Percentiles rank a stretch among this genome's conserved stretches.
phyloP scores from a whole-genome alignment of 2,113 vertebrate species.

The Cryptomyrus ogoouensis region DNA sequence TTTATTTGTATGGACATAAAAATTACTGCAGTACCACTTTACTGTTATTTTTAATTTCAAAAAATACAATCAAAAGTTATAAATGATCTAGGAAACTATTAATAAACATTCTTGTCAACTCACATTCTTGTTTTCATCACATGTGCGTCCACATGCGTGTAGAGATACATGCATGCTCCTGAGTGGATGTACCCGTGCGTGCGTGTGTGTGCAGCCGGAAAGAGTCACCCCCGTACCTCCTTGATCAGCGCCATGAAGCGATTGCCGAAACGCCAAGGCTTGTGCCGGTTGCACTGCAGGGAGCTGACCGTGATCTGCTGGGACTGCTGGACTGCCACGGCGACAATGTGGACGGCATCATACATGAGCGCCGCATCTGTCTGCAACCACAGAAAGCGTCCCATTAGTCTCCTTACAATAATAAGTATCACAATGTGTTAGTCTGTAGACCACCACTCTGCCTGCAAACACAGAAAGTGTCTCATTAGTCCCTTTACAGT shows the following conservation, averaged over 20 bases:
- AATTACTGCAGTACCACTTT: not conserved
- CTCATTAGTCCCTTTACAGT: not conserved
- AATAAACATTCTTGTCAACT: not conserved
- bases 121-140: not conserved
- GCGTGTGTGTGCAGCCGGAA: not conserved
- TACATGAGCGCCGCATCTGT: slow-evolving; percentile 96
- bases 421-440: slow-evolving; percentile 31
- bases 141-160: not conserved
- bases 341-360: slow-evolving; percentile 91
- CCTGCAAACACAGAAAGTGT: not conserved
- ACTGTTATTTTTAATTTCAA: not conserved
- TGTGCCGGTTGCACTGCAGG: slow-evolving; percentile 93
- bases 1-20: not conserved
- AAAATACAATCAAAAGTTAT: not conserved
- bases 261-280: slow-evolving; percentile 94
- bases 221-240: slow-evolving; percentile 66
- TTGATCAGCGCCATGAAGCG: slow-evolving; percentile 97
- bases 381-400: slow-evolving; percentile 56
- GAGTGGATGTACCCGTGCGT: not conserved
- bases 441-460: not conserved
- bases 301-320: slow-evolving; percentile 98
- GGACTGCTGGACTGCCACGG: slow-evolving; percentile 95
- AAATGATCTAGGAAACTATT: not conserved
- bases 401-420: not conserved
- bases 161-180: not conserved